phyloP scores from a whole-genome alignment of 1,140 invertebrate genomes.

The Coboldia fuscipes region DNA sequence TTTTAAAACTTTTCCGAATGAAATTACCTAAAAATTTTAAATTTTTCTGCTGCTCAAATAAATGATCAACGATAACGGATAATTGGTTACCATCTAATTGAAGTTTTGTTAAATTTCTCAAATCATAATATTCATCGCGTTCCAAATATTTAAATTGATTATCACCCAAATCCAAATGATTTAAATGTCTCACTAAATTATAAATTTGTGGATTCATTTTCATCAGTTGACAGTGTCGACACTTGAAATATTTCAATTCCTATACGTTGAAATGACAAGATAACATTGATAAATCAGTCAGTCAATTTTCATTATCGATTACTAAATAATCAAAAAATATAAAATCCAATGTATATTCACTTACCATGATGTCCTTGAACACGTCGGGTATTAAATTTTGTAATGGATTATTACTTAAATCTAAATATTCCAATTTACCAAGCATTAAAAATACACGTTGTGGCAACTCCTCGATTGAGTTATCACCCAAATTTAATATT shows the following conservation, averaged over 20 bases:
- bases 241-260: constrained; percentile 41
- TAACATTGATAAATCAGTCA: neutral
- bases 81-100: constrained; percentile 54
- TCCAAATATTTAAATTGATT: constrained; percentile 56
- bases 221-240: constrained; percentile 40
- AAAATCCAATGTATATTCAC: constrained; percentile 4
- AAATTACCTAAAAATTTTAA: constrained; percentile 22
- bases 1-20: constrained; percentile 5
- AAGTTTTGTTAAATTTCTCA: constrained; percentile 41
- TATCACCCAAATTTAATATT: constrained; percentile 43
- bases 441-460: constrained; percentile 39
- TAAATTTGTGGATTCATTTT: constrained; percentile 57
- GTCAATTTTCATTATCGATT: neutral
- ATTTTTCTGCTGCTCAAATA: constrained; percentile 40
- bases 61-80: constrained; percentile 46
- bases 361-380: constrained; percentile 47
- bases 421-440: constrained; percentile 38
- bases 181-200: constrained; percentile 41
- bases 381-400: constrained; percentile 47
- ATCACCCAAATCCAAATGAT: constrained; percentile 48
- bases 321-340: neutral
- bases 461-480: constrained; percentile 42
- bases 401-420: constrained; percentile 52
- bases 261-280: constrained; percentile 14
- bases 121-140: constrained; percentile 45